Evolutionary conservation across 2,113 vertebrate genomes (phyloP).

Genomic region (Pteropus alecto): DNA sequence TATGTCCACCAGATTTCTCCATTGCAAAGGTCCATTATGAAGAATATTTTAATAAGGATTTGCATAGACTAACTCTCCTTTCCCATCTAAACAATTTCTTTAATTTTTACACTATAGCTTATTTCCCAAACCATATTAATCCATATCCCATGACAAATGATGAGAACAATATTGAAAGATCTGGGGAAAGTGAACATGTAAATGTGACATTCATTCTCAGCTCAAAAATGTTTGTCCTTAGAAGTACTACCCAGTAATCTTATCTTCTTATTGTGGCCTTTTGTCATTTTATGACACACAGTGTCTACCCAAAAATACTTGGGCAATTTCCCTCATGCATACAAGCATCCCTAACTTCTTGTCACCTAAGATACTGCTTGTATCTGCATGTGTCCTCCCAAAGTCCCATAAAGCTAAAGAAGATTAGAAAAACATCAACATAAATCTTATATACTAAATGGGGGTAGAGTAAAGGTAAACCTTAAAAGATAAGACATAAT

Average conservation of each 20-base stretch:
- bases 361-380: not conserved
- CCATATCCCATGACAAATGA: not conserved
- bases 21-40: not conserved
- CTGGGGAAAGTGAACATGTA: not conserved
- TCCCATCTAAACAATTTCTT: not conserved
- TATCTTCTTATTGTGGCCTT: not conserved
- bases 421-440: not conserved
- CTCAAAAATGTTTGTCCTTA: not conserved
- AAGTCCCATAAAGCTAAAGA: not conserved
- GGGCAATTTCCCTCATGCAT: not conserved
- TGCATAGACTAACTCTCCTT: not conserved
- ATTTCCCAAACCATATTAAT: not conserved
- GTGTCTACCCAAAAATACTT: not conserved
- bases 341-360: not conserved
- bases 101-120: not conserved
- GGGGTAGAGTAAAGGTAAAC: not conserved
- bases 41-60: not conserved
- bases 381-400: not conserved
- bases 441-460: not conserved
- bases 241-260: not conserved
- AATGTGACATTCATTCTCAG: not conserved
- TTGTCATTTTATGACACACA: not conserved
- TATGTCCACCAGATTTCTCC: not conserved
- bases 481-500: not conserved
- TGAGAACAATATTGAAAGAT: not conserved